These are phyloP conservation scores for Miichthys miiuy DNA, from an alignment of 2,797 vertebrate species.

Conservation along the genomic window DNA sequence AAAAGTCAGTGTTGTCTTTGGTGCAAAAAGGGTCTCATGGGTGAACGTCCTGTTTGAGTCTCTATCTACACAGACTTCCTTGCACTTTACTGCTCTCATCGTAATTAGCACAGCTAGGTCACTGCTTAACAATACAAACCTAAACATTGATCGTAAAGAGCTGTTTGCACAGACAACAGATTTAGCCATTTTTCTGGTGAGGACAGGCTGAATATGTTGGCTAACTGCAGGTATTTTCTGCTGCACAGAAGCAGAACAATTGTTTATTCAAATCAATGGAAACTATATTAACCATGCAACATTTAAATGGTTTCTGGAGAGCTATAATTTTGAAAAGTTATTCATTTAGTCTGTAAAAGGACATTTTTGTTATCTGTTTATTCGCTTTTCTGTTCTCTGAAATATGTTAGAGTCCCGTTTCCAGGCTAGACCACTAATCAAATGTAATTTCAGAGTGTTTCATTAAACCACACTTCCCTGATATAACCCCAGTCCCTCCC, in stretches of 20 bases:
- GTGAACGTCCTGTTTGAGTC: no score
- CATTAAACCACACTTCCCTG: conserved; percentile 32
- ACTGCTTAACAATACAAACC: no score
- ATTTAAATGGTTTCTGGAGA: neutral
- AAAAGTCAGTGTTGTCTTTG: no score
- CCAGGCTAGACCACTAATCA: conserved; percentile 35
- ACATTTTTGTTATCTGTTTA: conserved; percentile 14
- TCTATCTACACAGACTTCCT: no score
- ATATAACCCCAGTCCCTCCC: conserved; percentile 20
- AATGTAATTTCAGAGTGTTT: conserved; percentile 40
- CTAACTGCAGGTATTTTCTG: neutral
- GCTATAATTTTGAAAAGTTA: conserved; percentile 14
- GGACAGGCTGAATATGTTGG: neutral
- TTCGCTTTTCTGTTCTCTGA: conserved; percentile 33
- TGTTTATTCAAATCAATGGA: conserved; percentile 20
- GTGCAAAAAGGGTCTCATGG: no score
- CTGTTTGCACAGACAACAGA: no score
- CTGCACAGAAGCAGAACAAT: neutral
- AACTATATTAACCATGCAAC: conserved; percentile 4
- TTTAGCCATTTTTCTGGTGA: no score
- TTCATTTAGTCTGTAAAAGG: conserved; percentile 24
- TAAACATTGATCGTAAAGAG: no score
- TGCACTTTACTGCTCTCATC: no score
- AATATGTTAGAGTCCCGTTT: conserved; percentile 9
- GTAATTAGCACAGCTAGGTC: no score